Base-by-base conservation (phyloP, 2,888 invertebrate genomes). In the Cephus nigrinus region DNA sequence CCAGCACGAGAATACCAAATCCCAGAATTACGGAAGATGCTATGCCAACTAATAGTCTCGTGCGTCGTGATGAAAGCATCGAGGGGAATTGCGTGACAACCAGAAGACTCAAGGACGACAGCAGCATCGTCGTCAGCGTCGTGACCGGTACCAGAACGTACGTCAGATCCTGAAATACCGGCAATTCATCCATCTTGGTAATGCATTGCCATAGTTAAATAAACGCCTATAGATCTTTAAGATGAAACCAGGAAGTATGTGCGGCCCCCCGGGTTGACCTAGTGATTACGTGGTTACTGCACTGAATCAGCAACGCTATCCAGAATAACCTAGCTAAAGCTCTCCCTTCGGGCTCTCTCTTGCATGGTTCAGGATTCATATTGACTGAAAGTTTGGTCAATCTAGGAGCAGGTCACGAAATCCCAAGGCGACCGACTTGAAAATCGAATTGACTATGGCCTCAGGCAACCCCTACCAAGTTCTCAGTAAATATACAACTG, bases 31-130 rank as follows among this genome's bases (percentile, higher is more conserved):
- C 88, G 4, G 94, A 94, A 76, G 95, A 94, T 79, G 94, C 89
- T 71, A 95, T 88, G 0, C 95, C 95, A 23, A 91, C 82, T 74
- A 86, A 71, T 78, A 88, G 84, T 76, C 90, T 85, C 40, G 86
- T 85, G 23, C 82, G 84, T 1, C 79, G 80, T 34, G 88, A 88
- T 36, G 84, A 86, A 72, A 88, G 76, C 11, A 84, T 87, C n/a
- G 88, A 86, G 34, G 90, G 88, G 75, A 91, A 84, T 78, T 90
- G 91, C 23, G 88, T 84, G 12, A 95, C 93, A 4, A 94, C 91
- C 71, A 95, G 86, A 1, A 95, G 93, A 83, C 94, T 92, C 11
- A 94, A 92, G 84, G 94, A 94, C 89, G 94, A 94, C 87, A 94
- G 93, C 79, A 94, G 92, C 84, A 94, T 94, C 0, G 93, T 92